Evolutionary conservation across 2,797 vertebrate species (phyloP), one percentile per base, ranked within the genome.

Genomic region (Decapterus maruadsi): DNA sequence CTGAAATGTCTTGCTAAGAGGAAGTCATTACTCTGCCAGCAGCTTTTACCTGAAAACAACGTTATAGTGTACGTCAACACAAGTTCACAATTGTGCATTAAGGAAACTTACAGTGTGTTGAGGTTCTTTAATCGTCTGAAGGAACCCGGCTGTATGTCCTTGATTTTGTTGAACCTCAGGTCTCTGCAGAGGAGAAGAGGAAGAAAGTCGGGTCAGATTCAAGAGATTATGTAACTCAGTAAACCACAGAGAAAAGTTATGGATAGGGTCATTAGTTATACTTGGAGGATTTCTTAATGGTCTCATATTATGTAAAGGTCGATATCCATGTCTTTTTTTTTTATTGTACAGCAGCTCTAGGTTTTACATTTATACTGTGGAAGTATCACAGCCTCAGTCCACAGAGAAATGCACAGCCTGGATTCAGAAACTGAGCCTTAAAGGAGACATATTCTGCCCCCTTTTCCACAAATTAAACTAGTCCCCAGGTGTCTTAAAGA

Each of bases 111-210:
- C 96, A 96, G 94, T 29, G 96, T 96, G 88, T 99, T 99, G 90
- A 99, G 93, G 92, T 97, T 98, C 88, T 96, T 97, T 84, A 99
- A 94, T 66, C 94, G 92, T 87, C 89, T 94, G 92, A 99, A 98
- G 51, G 97, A 95, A 72, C 96, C 97, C 2, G 95, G 95, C 50
- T 96, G 97, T 85, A 99, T 96, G 91, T 99, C 98, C 90, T 97
- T 96, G 92, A 99, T 98, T 94, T 98, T 97, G 93, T 99, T 99
- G 90, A 99, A 99, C 83, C 98, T 97, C 81, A 99, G 91, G 82
- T 99, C 98, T 92, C 98, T 99, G 95, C 2, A 72, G 81, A 89
- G 65, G 63, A 81, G 74, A 72, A 72, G 64, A 63, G 70, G 64
- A 63, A 88, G 59, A 75, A 42, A 42, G 13, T 0, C 42, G 0